Percentiles rank a stretch among this genome's conserved stretches.
Conservation (phyloP, 2,888 invertebrate species). For the Eulithis prunata region DNA sequence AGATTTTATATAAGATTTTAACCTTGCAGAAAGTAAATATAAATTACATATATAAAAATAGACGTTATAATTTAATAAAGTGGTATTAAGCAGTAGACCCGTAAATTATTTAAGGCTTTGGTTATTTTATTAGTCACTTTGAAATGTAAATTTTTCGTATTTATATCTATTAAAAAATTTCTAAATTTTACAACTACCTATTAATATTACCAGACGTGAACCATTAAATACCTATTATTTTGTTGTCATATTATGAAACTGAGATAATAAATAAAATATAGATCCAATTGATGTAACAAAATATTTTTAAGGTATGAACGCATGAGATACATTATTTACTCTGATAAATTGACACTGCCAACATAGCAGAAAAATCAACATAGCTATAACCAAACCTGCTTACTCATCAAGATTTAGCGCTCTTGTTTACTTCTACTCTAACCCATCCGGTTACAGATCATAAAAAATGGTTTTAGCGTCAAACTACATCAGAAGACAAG, state of each 20-base stretch:
- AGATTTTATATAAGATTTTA: too few relatives aligned
- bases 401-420: slow-evolving; percentile 11
- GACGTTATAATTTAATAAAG: too few relatives aligned
- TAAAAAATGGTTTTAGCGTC: slow-evolving; percentile 30
- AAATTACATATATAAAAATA: too few relatives aligned
- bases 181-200: not conserved
- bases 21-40: too few relatives aligned
- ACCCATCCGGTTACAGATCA: slow-evolving; percentile 20
- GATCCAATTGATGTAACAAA: not conserved
- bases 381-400: slow-evolving; percentile 8
- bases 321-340: too few relatives aligned
- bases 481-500: too few relatives aligned
- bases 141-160: slow-evolving; percentile 6
- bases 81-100: too few relatives aligned
- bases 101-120: too few relatives aligned
- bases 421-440: slow-evolving; percentile 12
- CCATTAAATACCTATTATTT: slow-evolving; percentile 1
- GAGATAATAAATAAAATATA: not conserved
- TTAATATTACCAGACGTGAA: slow-evolving; percentile 6
- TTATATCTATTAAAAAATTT: slow-evolving; percentile 14
- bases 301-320: not conserved
- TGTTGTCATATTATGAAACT: not conserved
- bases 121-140: slow-evolving; percentile 21
- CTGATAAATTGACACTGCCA: too few relatives aligned
- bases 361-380: too few relatives aligned